Evolutionary conservation across 2,113 vertebrate genomes (phyloP), one percentile per base, ranked within the genome.

Genomic region (Bungarus multicinctus): DNA sequence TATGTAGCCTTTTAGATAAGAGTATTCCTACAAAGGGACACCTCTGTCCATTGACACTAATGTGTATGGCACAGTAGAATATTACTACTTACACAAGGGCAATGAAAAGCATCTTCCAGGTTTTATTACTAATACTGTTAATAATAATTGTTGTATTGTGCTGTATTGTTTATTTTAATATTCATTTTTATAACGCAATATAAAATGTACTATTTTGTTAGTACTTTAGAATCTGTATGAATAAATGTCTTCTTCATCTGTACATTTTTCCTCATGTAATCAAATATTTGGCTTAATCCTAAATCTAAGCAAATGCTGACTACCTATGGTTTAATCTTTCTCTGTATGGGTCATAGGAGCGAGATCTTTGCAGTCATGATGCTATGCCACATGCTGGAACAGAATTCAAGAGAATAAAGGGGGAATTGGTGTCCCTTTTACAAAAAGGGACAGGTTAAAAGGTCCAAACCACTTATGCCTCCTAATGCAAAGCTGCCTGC

Each of bases 141-240:
- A 94, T 96, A 95, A 96, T 95, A 94, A 94, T 97, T 97, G 95
- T 96, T 2, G 95, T 96, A 95, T 97, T 95, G 96, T 97, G 97
- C 96, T 97, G 95, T 97, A 96, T 97, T 97, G 97, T 96, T 94
- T 85, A 97, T 96, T 97, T 97, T 98, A 95, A 94, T 97, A 97
- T 96, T 96, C 97, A 95, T 96, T 98, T 97, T 98, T 98, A 96
- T 98, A 97, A 97, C 95, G 91, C 74, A 91, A 96, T 96, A 96
- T 97, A 91, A 96, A 96, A 97, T 96, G 97, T 97, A 96, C 96
- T 97, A 97, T 97, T 98, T 96, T 97, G 97, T 98, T 98, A 97
- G 97, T 98, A 98, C 97, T 96, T 97, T 96, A 95, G 97, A 97
- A 97, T 91, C 93, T 97, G 97, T 98, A 97, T 98, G 97, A 98